These are phyloP conservation scores for Hyles euphorbiae DNA, from an alignment of 1,140 invertebrate genomes.

Conservation along the genomic window DNA sequence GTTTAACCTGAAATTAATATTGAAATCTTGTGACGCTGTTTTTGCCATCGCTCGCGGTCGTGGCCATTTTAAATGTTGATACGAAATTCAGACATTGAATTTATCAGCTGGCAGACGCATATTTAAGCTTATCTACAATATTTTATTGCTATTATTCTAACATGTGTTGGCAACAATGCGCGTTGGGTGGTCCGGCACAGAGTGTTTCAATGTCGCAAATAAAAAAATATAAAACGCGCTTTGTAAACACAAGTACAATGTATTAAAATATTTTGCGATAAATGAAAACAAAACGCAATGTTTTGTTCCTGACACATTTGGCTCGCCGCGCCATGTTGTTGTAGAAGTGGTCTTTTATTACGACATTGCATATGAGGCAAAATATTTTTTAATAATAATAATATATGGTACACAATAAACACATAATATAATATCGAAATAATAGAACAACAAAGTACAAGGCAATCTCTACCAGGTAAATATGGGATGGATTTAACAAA, in stretches of 20 bases:
- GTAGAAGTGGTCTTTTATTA: too few relatives aligned
- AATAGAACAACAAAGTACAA: too few relatives aligned
- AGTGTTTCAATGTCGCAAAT: constrained; percentile 44
- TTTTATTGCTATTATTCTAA: constrained; percentile 46
- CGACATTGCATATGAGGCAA: too few relatives aligned
- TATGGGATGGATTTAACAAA: too few relatives aligned
- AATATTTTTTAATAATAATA: too few relatives aligned
- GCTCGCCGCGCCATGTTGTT: too few relatives aligned
- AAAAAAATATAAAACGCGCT: constrained; percentile 40
- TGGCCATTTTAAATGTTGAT: constrained; percentile 9
- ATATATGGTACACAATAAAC: too few relatives aligned
- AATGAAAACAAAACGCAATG: constrained; percentile 5
- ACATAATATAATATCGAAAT: too few relatives aligned
- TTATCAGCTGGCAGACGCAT: constrained; percentile 35
- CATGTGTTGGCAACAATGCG: constrained; percentile 46
- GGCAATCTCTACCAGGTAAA: too few relatives aligned
- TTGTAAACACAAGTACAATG: constrained; percentile 53
- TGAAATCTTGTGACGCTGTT: constrained; percentile 2
- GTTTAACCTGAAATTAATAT: constrained; percentile 5
- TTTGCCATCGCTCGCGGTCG: not conserved
- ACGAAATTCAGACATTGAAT: constrained; percentile 24
- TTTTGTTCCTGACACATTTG: too few relatives aligned
- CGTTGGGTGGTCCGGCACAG: constrained; percentile 51
- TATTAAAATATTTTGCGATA: constrained; percentile 20
- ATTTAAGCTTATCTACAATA: constrained; percentile 37